Conservation (phyloP, 1,140 invertebrate species). For the Stegodyphus dumicola region DNA sequence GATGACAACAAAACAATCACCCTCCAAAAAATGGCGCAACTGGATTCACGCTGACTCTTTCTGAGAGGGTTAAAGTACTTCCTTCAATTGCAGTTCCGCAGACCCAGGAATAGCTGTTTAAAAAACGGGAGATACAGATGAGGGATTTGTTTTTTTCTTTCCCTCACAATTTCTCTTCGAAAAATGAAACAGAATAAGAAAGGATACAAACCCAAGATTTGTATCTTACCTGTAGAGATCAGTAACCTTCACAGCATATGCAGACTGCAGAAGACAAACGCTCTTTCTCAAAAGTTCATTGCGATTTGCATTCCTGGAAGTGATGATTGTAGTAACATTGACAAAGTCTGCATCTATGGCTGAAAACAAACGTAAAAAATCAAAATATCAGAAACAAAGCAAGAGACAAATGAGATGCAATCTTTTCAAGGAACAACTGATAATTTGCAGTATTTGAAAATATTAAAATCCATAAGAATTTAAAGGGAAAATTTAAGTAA, state of each 20-base stretch:
- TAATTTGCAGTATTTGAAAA: too few relatives aligned
- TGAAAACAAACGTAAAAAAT: too few relatives aligned
- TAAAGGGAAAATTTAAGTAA: too few relatives aligned
- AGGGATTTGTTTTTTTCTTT: not conserved
- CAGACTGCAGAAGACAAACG: too few relatives aligned
- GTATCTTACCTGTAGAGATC: slow-evolving; percentile 40
- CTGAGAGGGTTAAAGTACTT: slow-evolving; percentile 44
- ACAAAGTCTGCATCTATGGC: too few relatives aligned
- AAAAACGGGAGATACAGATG: not conserved
- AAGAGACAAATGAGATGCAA: too few relatives aligned
- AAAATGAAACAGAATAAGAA: not conserved
- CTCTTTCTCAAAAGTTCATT: too few relatives aligned
- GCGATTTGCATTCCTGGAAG: too few relatives aligned
- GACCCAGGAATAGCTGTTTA: slow-evolving; percentile 39
- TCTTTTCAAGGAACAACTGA: too few relatives aligned
- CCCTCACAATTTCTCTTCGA: not conserved
- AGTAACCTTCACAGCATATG: slow-evolving; percentile 20
- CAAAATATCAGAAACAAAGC: too few relatives aligned
- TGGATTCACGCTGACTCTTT: not conserved
- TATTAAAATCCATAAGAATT: too few relatives aligned
- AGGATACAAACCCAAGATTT: slow-evolving; percentile 28
- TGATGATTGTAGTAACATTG: too few relatives aligned
- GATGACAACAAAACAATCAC: slow-evolving; percentile 39
- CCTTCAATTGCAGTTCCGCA: not conserved
- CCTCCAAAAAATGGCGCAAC: not conserved